phyloP scores from a whole-genome alignment of 2,797 vertebrate species.

The Neoniphon sammara region DNA sequence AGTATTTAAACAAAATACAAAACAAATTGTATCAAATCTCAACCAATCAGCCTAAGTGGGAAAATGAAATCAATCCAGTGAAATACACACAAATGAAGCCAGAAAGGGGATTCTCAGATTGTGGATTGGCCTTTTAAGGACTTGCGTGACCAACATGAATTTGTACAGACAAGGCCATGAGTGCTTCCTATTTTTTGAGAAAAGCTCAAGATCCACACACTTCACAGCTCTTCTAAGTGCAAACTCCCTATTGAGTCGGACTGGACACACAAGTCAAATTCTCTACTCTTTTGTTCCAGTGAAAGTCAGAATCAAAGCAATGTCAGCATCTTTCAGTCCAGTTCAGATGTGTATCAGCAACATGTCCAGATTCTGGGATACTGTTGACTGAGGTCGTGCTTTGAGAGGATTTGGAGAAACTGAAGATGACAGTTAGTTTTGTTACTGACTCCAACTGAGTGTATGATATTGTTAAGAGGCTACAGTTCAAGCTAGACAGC shows the following conservation, averaged over 20 bases:
- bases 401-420: slow-evolving; percentile 28
- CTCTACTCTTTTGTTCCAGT: slow-evolving; percentile 34
- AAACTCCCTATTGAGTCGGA: not conserved
- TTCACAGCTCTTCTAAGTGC: slow-evolving; percentile 15
- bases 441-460: slow-evolving; percentile 29
- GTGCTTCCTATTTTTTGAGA: slow-evolving; percentile 2
- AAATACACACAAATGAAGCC: too few species aligned
- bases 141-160: too few species aligned
- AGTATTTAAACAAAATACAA: too few species aligned
- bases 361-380: slow-evolving; percentile 30
- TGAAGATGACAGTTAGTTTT: slow-evolving; percentile 57
- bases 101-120: too few species aligned
- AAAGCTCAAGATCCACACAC: slow-evolving; percentile 1
- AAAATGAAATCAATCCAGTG: too few species aligned
- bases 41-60: too few species aligned
- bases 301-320: slow-evolving; percentile 52
- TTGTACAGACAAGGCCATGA: too few species aligned
- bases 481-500: slow-evolving; percentile 4
- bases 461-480: slow-evolving; percentile 36
- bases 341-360: slow-evolving; percentile 16
- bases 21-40: too few species aligned
- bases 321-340: slow-evolving; percentile 5
- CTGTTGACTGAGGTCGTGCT: slow-evolving; percentile 37
- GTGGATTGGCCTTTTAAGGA: too few species aligned
- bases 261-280: slow-evolving; percentile 18